These are phyloP conservation scores for Phoxinus phoxinus DNA, from an alignment of 2,113 vertebrate genomes.

Conservation along the genomic window DNA sequence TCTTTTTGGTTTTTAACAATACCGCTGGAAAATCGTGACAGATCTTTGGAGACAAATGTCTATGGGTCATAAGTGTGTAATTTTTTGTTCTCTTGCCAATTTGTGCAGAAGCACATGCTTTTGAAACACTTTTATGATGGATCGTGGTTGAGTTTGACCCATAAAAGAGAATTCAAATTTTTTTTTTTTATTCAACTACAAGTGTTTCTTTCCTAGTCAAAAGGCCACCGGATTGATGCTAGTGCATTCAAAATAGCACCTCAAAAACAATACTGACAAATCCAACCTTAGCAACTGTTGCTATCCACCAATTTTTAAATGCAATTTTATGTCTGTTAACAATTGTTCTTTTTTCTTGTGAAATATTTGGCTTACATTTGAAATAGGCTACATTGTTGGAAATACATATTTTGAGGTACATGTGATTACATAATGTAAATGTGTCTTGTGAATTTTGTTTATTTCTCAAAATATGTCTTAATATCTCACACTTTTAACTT, in stretches of 20 bases:
- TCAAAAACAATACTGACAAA: background rate
- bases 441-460: too few relatives aligned
- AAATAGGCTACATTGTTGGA: too few relatives aligned
- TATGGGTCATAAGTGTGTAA: constrained; percentile 58
- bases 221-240: background rate
- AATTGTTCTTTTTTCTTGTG: background rate
- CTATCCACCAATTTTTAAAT: background rate
- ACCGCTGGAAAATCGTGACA: constrained; percentile 69
- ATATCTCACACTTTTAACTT: background rate
- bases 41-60: constrained; percentile 71
- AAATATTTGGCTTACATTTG: background rate
- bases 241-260: background rate
- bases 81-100: constrained; percentile 49
- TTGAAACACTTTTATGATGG: constrained; percentile 50
- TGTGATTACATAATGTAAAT: too few relatives aligned
- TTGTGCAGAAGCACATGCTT: constrained; percentile 58
- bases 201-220: constrained; percentile 13
- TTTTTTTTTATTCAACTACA: constrained; percentile 25
- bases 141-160: constrained; percentile 48
- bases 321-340: background rate
- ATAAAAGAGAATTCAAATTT: too few relatives aligned
- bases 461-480: background rate
- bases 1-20: constrained; percentile 67
- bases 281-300: background rate
- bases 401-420: too few relatives aligned